phyloP scores from a whole-genome alignment of 2,113 vertebrate genomes.

The Phasianus colchicus region DNA sequence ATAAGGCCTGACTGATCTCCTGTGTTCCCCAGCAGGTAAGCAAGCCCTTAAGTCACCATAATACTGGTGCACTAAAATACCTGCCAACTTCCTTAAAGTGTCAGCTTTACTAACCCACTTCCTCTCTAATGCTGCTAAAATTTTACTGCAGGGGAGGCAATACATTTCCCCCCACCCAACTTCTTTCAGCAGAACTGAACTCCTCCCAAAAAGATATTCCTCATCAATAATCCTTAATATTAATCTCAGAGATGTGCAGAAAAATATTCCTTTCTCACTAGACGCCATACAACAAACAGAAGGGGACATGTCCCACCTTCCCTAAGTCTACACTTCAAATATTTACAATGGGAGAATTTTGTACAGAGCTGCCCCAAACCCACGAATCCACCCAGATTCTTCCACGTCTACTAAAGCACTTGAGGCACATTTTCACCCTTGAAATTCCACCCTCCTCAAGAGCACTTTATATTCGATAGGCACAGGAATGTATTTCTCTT shows the following conservation, averaged over 20 bases:
- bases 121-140: not conserved
- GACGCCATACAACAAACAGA: not conserved
- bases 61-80: not conserved
- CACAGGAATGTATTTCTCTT: not conserved
- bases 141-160: not conserved
- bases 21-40: not conserved
- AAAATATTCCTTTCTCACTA: not conserved
- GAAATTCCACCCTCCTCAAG: not conserved
- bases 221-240: not conserved
- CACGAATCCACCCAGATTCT: not conserved
- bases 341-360: not conserved
- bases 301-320: not conserved
- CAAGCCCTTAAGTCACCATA: not conserved
- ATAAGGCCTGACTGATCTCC: not conserved
- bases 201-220: not conserved
- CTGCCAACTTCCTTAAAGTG: not conserved
- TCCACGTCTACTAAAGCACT: not conserved
- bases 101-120: not conserved
- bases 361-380: not conserved
- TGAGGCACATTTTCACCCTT: not conserved
- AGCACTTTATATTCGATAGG: not conserved
- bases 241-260: not conserved
- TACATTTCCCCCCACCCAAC: rapidly evolving
- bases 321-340: not conserved
- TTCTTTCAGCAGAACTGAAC: not conserved